Evolutionary conservation across 2,797 vertebrate genomes (phyloP).

Genomic region (Meda fulgida): DNA sequence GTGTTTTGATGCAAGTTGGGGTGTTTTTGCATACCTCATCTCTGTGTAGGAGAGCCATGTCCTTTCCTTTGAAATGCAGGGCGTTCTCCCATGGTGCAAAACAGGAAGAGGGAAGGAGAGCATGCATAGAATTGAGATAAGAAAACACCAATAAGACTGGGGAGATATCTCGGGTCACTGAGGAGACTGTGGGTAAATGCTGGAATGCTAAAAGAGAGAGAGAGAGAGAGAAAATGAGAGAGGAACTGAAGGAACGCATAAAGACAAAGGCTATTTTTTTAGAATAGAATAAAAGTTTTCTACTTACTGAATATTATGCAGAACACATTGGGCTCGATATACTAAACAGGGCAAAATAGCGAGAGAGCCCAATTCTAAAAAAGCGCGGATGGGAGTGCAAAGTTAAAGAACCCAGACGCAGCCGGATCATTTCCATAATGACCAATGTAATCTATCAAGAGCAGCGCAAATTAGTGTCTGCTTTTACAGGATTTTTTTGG

Average conservation of each 20-base stretch:
- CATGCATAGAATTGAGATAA: constrained; percentile 6
- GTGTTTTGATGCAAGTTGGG: background rate
- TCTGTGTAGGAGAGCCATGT: constrained; percentile 3
- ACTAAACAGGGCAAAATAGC: no score
- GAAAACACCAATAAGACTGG: background rate
- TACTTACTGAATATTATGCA: background rate
- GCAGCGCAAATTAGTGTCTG: no score
- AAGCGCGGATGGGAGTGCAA: no score
- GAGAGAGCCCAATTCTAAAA: no score
- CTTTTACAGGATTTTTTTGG: no score
- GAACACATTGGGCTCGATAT: background rate
- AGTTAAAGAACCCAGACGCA: no score
- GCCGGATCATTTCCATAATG: no score
- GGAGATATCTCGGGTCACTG: background rate
- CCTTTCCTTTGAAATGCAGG: background rate
- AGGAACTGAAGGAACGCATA: background rate
- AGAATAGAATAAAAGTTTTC: background rate
- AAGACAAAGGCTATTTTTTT: background rate
- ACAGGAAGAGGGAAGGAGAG: constrained; percentile 23
- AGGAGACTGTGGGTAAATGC: background rate
- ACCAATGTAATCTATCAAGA: no score
- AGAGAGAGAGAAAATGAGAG: background rate
- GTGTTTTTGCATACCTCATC: constrained; percentile 19
- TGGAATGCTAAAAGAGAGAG: constrained; percentile 17
- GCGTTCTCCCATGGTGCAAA: constrained; percentile 8